Conservation (phyloP, 2,113 vertebrate genomes). For the Chloroceryle aenea region DNA sequence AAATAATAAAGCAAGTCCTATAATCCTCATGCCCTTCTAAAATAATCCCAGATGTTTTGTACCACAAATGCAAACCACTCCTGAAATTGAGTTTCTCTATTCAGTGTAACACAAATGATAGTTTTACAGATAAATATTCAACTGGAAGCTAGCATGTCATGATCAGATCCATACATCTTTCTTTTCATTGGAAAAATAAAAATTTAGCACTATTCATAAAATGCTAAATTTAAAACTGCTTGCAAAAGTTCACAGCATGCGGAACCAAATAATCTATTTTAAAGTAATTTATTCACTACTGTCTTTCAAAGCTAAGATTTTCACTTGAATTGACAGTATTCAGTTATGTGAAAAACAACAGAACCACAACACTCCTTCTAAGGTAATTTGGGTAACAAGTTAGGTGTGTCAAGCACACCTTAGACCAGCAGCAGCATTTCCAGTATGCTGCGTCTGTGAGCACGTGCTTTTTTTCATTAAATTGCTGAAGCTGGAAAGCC, state of each 20-base stretch:
- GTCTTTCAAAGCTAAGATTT: background rate
- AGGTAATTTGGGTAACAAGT: background rate
- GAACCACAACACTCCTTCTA: background rate
- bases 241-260: background rate
- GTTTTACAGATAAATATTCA: background rate
- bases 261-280: background rate
- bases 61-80: background rate
- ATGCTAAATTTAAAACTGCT: background rate
- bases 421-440: background rate
- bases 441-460: background rate
- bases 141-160: background rate
- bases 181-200: background rate
- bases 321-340: background rate
- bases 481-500: background rate
- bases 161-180: background rate
- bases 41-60: background rate
- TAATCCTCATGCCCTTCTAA: background rate
- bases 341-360: background rate
- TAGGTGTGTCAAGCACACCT: conserved; percentile 5
- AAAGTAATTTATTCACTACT: background rate
- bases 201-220: background rate
- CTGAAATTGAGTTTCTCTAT: background rate
- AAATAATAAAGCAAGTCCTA: background rate
- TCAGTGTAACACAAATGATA: background rate
- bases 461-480: background rate